Conservation (phyloP, 2,888 invertebrate genomes). For the Empis livida region DNA sequence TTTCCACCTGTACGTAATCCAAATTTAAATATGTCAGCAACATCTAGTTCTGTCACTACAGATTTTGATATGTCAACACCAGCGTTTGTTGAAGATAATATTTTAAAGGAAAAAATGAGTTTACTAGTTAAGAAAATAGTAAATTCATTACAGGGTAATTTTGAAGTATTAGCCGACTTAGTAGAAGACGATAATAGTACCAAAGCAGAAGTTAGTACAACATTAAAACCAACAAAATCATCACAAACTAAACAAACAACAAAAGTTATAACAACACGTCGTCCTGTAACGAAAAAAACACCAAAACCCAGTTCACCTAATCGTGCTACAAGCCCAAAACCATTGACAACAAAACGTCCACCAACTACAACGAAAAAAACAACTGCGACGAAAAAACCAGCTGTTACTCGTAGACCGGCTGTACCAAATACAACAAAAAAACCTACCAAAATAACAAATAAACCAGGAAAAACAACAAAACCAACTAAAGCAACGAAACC, state of each 20-base stretch:
- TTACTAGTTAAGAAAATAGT: slow-evolving; percentile 73
- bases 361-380: slow-evolving; percentile 30
- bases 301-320: slow-evolving; percentile 14
- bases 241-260: slow-evolving; percentile 17
- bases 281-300: slow-evolving; percentile 7
- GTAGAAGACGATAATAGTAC: slow-evolving; percentile 43
- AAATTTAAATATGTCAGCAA: slow-evolving; percentile 56
- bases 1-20: slow-evolving; percentile 81
- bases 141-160: slow-evolving; percentile 69
- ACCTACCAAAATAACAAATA: slow-evolving; percentile 33
- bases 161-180: slow-evolving; percentile 65
- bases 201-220: slow-evolving; percentile 12
- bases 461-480: slow-evolving; percentile 29
- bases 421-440: slow-evolving; percentile 23
- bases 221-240: slow-evolving; percentile 11
- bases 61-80: slow-evolving; percentile 62
- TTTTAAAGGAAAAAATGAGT: slow-evolving; percentile 66
- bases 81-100: slow-evolving; percentile 60
- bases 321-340: slow-evolving; percentile 18
- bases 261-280: slow-evolving; percentile 13
- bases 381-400: slow-evolving; percentile 23
- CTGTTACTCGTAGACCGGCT: slow-evolving; percentile 22
- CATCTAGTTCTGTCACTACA: slow-evolving; percentile 40
- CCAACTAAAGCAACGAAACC: slow-evolving; percentile 18
- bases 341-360: slow-evolving; percentile 24